Evolutionary conservation across 2,888 invertebrate species (phyloP), one percentile per base, ranked within the genome.

Genomic region (Arctia plantaginis): DNA sequence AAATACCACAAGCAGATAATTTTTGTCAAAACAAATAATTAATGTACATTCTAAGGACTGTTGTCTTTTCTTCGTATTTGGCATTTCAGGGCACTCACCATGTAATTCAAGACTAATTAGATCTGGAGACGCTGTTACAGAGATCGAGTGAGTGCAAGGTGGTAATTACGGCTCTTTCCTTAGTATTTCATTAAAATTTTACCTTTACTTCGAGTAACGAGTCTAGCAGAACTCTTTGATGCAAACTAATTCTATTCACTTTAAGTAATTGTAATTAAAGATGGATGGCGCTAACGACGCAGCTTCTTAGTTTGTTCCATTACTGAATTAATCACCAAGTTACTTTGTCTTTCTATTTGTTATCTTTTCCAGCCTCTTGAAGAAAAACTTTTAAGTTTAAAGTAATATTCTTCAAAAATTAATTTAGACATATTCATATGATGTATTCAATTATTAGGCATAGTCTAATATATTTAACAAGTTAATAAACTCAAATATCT

Each of bases 121-220:
- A 88, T 89, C 89, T 89, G 91, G 86, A 89, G 89, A 90, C 89
- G 87, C 89, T 89, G 89, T 91, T 90, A 90, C 88, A 85, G 82
- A 86, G 87, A 88, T 90, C 89, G 89, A 90, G 91, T 87, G 86
- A 89, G 88, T 88, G 87, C 86, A 88, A 92, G 91, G 90, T 90
- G 90, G 92, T 91, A 94, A 93, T 94, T 93, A 93, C 88, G 67
- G 83, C 86, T 83, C 86, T 87, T 88, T 89, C 89, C 90, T 89
- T 88, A 90, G 81, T 86, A 89, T 91, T 91, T 91, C 92, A 92
- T 93, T 93, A 93, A 92, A 93, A 92, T 92, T 93, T 91, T 88
- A 91, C 91, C 90, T 91, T 88, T 78, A 74, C 83, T 79, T 82
- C 84, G 84, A 81, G 85, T 89, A 88, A 88, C 87, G 90, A 86